A percentile compares a stretch with the other conserved stretches of the same genome.
Evolutionary conservation across 2,888 invertebrate genomes (phyloP).

Genomic region (Calephelis perditalis): DNA sequence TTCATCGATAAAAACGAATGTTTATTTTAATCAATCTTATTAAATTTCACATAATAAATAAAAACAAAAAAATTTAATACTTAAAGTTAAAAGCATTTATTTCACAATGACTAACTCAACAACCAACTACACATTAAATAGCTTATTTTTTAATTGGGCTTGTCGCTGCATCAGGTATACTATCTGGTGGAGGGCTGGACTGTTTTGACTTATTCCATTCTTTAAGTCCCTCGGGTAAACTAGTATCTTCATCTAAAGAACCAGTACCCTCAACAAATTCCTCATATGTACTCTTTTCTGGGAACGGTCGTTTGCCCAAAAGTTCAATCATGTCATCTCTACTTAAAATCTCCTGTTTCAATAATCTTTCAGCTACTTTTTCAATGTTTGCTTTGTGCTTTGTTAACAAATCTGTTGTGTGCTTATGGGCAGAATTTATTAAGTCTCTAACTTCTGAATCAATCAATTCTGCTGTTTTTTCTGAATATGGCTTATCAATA

Average conservation of each 20-base stretch:
- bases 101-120: conserved; percentile 56
- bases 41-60: conserved; percentile 21
- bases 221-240: conserved; percentile 95
- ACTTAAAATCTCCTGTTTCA: conserved; percentile 96
- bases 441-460: conserved; percentile 89
- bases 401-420: conserved; percentile 86
- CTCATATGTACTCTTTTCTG: conserved; percentile 99
- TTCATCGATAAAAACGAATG: neutral
- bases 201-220: conserved; percentile 92
- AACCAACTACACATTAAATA: conserved; percentile 41
- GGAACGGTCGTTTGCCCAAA: conserved; percentile 95
- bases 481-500: conserved; percentile 98
- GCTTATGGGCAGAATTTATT: conserved; percentile 83
- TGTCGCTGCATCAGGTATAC: conserved; percentile 42
- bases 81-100: conserved; percentile 60
- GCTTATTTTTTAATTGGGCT: conserved; percentile 53
- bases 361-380: conserved; percentile 91
- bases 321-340: conserved; percentile 99
- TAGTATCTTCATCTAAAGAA: conserved; percentile 97
- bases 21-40: conserved; percentile 16
- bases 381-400: conserved; percentile 91
- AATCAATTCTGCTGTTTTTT: conserved; percentile 96
- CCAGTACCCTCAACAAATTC: conserved; percentile 99
- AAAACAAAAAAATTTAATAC: conserved; percentile 56
- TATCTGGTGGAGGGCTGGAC: conserved; percentile 39